phyloP scores from a whole-genome alignment of 2,888 invertebrate genomes.

The Mylabris sibirica region DNA sequence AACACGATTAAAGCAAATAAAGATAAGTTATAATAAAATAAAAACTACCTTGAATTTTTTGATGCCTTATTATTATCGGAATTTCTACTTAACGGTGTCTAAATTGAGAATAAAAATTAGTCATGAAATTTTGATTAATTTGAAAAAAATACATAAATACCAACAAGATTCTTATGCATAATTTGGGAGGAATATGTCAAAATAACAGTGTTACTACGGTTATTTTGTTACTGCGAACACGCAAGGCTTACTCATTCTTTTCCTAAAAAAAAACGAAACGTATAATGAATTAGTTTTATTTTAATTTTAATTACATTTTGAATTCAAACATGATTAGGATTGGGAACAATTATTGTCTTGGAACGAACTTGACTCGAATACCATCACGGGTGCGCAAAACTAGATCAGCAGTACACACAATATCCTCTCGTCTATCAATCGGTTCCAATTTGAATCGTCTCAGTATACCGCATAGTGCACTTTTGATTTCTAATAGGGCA shows the following conservation, averaged over 20 bases:
- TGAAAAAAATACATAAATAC: not conserved
- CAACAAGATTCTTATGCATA: not conserved
- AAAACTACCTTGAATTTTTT: too few species aligned
- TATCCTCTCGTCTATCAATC: conserved; percentile 9
- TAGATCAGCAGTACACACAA: conserved; percentile 12
- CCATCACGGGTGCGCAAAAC: conserved; percentile 7
- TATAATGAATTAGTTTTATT: too few species aligned
- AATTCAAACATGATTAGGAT: too few species aligned
- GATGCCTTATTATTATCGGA: too few species aligned
- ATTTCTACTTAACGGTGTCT: too few species aligned
- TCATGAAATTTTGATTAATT: too few species aligned
- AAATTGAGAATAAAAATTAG: too few species aligned
- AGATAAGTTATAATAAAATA: too few species aligned
- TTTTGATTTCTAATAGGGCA: conserved; percentile 18
- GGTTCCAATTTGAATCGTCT: conserved; percentile 16
- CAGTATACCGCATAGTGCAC: conserved; percentile 13
- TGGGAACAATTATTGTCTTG: not conserved
- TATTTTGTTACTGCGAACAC: not conserved
- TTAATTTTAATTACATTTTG: too few species aligned
- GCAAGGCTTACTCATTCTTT: too few species aligned
- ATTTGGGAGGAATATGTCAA: not conserved
- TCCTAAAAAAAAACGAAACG: too few species aligned
- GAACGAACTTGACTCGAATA: conserved; percentile 13
- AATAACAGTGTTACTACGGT: not conserved
- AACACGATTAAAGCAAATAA: too few species aligned